Percentiles rank a stretch among this genome's conserved stretches.
Evolutionary conservation across 2,797 vertebrate species (phyloP).

Genomic region (Xenentodon cancila): DNA sequence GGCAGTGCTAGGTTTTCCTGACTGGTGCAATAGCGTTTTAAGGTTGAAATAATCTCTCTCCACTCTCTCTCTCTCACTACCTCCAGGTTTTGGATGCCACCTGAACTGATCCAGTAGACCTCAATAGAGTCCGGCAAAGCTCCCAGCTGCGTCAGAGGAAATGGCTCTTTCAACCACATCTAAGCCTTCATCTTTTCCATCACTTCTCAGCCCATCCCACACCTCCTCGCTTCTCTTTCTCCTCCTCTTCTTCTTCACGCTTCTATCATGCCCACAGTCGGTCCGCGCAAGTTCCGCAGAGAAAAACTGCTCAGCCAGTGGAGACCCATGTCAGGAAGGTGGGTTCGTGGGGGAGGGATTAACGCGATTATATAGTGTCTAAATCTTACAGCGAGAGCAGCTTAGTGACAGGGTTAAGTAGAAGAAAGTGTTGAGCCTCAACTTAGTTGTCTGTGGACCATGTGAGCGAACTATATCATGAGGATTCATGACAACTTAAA

Average conservation of each 20-base stretch:
- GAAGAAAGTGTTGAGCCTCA: slow-evolving; percentile 11
- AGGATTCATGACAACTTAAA: background rate
- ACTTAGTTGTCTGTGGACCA: background rate
- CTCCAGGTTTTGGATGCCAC: slow-evolving; percentile 45
- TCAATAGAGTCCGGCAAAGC: slow-evolving; percentile 39
- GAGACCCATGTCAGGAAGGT: slow-evolving; percentile 81
- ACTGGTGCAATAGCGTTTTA: background rate
- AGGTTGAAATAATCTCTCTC: slow-evolving; percentile 1
- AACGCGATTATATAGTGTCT: background rate
- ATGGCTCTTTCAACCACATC: slow-evolving; percentile 58
- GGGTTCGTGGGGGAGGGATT: slow-evolving; percentile 20
- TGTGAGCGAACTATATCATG: background rate
- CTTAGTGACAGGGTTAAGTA: slow-evolving; percentile 5
- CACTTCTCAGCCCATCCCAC: slow-evolving; percentile 1
- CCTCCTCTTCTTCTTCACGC: slow-evolving; percentile 40
- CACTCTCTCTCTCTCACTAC: slow-evolving; percentile 4
- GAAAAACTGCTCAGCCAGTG: slow-evolving; percentile 73
- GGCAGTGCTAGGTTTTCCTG: background rate
- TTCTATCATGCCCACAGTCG: slow-evolving; percentile 54
- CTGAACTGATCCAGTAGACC: slow-evolving; percentile 25
- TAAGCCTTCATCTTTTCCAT: slow-evolving; percentile 21
- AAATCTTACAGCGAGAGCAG: background rate
- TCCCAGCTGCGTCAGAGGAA: slow-evolving; percentile 22
- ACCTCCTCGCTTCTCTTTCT: slow-evolving; percentile 39
- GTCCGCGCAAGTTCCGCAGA: slow-evolving; percentile 19